phyloP scores from a whole-genome alignment of 2,113 vertebrate genomes.

The Eudorcas thomsonii region DNA sequence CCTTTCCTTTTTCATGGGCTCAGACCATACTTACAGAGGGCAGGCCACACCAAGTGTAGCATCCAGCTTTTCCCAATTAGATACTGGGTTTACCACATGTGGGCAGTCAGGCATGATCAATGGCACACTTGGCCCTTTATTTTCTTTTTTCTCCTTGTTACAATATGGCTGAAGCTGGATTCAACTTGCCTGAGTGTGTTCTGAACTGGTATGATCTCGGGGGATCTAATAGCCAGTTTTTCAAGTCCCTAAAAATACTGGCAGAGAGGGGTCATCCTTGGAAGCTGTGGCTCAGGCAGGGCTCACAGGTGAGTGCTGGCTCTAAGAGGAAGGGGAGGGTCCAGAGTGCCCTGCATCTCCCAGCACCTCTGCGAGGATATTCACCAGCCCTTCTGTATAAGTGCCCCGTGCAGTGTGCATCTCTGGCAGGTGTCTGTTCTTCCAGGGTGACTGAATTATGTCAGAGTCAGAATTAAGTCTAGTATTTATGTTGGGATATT shows the following conservation, averaged over 20 bases:
- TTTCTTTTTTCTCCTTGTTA: not conserved
- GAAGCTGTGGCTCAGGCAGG: not conserved
- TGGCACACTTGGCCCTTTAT: not conserved
- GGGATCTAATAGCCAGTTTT: not conserved
- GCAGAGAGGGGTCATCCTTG: not conserved
- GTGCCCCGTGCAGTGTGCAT: not conserved
- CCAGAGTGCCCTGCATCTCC: fast-evolving
- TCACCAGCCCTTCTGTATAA: not conserved
- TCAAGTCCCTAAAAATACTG: not conserved
- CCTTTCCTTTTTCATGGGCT: not conserved
- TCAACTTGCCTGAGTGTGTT: not conserved
- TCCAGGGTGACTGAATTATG: not conserved
- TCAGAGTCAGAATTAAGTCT: not conserved
- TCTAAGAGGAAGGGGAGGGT: not conserved
- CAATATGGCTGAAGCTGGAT: not conserved
- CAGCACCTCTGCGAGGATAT: not conserved
- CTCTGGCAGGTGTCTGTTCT: not conserved
- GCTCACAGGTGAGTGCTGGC: not conserved
- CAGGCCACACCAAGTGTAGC: not conserved
- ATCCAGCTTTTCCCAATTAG: not conserved
- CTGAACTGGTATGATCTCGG: not conserved
- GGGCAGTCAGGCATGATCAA: not conserved
- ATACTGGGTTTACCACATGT: not conserved
- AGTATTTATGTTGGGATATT: not conserved
- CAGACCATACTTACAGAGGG: not conserved